Evolutionary conservation across 1,140 invertebrate species (phyloP).

Genomic region (Anastrepha ludens): DNA sequence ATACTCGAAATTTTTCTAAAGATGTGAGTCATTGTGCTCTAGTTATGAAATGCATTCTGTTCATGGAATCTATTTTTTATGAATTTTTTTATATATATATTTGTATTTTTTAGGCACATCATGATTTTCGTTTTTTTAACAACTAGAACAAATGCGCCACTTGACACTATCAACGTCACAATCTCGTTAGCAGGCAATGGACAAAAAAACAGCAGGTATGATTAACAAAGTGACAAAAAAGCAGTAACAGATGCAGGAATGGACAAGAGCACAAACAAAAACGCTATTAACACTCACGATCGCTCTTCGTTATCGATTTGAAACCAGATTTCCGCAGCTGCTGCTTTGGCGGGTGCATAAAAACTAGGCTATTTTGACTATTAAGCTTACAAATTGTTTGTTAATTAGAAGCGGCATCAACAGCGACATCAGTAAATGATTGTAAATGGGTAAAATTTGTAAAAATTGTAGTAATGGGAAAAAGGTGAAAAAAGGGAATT

Average conservation of each 20-base stretch:
- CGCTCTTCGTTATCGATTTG: neutral
- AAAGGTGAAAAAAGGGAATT: too few species aligned
- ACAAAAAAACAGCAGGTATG: neutral
- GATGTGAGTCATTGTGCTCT: too few species aligned
- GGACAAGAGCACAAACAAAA: neutral
- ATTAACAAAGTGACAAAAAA: neutral
- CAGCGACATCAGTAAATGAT: neutral
- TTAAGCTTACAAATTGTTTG: constrained; percentile 12
- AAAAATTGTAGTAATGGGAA: neutral
- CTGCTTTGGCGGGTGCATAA: neutral
- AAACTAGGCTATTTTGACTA: too few species aligned
- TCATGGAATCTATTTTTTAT: neutral
- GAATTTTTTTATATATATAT: neutral
- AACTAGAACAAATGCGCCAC: neutral
- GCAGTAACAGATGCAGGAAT: neutral
- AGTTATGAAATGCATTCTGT: too few species aligned
- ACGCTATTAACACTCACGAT: neutral
- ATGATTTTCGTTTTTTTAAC: neutral
- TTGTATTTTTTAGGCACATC: neutral
- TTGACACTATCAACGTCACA: neutral
- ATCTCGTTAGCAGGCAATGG: neutral
- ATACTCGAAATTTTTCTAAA: too few species aligned
- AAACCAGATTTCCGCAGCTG: neutral
- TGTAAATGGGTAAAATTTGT: neutral
- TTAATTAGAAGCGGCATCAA: constrained; percentile 23